Evolutionary conservation across 2,797 vertebrate species (phyloP).

Genomic region (Squalus acanthias): DNA sequence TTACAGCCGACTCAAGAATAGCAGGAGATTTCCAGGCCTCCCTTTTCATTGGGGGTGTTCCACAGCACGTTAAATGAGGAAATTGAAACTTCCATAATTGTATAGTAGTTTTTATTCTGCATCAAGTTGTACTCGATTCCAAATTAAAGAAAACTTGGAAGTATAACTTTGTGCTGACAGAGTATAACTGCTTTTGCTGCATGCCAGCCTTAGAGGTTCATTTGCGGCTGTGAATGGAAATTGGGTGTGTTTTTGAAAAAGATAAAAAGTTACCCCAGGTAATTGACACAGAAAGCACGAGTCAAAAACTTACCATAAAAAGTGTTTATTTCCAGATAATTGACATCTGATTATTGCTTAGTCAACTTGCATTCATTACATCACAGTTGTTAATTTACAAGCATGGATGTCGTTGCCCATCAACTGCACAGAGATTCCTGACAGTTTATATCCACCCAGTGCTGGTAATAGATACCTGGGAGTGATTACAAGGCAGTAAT

Average conservation of each 20-base stretch:
- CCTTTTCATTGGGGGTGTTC: too few species aligned
- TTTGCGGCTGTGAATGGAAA: not conserved
- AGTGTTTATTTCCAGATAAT: not conserved
- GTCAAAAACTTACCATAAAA: not conserved
- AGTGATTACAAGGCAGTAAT: not conserved
- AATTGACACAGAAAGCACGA: not conserved
- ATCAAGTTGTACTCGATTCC: not conserved
- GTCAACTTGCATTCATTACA: not conserved
- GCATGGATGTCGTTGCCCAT: not conserved
- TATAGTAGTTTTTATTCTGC: too few species aligned
- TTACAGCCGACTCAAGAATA: too few species aligned
- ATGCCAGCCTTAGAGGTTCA: not conserved
- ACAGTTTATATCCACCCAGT: not conserved
- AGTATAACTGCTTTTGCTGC: not conserved
- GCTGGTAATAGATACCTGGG: not conserved
- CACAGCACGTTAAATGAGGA: too few species aligned
- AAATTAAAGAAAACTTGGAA: constrained; percentile 9
- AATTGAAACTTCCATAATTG: too few species aligned
- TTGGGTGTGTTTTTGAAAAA: not conserved
- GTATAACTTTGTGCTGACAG: not conserved
- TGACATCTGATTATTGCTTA: not conserved
- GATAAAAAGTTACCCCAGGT: not conserved
- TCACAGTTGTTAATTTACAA: not conserved
- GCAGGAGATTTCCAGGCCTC: too few species aligned
- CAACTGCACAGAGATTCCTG: not conserved